Percentiles rank a stretch among this genome's conserved stretches.
Evolutionary conservation across 2,113 vertebrate genomes (phyloP).

Genomic region (Calidris pygmaea): DNA sequence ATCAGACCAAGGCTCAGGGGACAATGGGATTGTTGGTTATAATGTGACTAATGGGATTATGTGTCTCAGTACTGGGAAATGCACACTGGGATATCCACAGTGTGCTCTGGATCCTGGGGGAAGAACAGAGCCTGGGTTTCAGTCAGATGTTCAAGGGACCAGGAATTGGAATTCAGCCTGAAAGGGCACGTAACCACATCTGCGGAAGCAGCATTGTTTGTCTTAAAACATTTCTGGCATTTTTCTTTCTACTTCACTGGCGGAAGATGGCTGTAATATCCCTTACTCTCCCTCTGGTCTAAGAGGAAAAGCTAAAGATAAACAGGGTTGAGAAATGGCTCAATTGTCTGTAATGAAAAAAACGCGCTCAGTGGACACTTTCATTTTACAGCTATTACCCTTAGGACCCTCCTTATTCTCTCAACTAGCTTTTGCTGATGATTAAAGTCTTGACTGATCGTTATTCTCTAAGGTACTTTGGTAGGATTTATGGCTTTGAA

Average conservation of each 20-base stretch:
- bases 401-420: conserved; percentile 56
- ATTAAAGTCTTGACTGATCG: conserved; percentile 73
- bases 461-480: conserved; percentile 51
- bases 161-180: background rate
- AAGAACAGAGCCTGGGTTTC: background rate
- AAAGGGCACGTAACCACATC: background rate
- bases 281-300: conserved; percentile 32
- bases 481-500: conserved; percentile 62
- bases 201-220: background rate
- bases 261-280: background rate
- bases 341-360: conserved; percentile 60
- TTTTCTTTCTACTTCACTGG: background rate
- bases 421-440: conserved; percentile 45
- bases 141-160: background rate
- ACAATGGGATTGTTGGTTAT: background rate
- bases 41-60: background rate
- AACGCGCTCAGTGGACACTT: conserved; percentile 45
- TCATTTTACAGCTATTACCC: conserved; percentile 59
- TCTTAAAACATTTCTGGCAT: background rate
- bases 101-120: background rate
- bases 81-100: background rate
- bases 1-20: background rate
- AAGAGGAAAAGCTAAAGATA: conserved; percentile 50
- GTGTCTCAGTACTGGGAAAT: background rate
- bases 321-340: conserved; percentile 55